Evolutionary conservation across 2,113 vertebrate genomes (phyloP).

Genomic region (Aplodontia rufa): DNA sequence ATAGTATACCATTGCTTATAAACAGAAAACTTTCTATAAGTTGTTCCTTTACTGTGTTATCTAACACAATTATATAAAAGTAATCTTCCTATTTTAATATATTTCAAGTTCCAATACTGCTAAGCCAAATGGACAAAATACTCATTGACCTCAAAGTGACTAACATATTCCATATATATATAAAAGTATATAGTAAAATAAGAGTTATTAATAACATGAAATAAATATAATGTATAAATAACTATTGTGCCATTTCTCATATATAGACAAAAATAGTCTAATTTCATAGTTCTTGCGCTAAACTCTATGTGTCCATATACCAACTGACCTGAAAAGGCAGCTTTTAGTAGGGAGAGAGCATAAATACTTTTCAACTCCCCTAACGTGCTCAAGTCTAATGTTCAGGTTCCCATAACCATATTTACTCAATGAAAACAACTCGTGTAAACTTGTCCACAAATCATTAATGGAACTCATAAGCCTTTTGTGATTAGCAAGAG

Average conservation of each 20-base stretch:
- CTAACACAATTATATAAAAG: too few relatives aligned
- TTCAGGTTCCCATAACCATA: neutral
- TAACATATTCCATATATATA: too few relatives aligned
- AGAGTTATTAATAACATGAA: too few relatives aligned
- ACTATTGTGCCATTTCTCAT: neutral
- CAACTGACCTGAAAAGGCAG: neutral
- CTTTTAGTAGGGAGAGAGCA: neutral
- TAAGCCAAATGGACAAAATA: too few relatives aligned
- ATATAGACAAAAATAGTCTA: neutral
- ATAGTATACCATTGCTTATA: neutral
- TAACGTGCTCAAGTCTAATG: neutral
- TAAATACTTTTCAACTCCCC: neutral
- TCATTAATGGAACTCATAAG: neutral
- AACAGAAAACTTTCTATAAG: too few relatives aligned
- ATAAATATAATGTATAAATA: too few relatives aligned
- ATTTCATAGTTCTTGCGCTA: neutral
- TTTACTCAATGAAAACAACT: slow-evolving; percentile 1
- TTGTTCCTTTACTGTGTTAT: too few relatives aligned
- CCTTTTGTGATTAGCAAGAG: neutral
- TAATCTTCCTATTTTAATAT: too few relatives aligned
- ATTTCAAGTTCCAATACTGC: too few relatives aligned
- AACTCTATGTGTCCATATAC: neutral
- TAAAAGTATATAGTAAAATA: too few relatives aligned
- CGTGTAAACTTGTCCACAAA: neutral
- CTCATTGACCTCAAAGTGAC: too few relatives aligned